Evolutionary conservation across 2,888 invertebrate genomes (phyloP).

Genomic region (Romanomermis culicivorax): DNA sequence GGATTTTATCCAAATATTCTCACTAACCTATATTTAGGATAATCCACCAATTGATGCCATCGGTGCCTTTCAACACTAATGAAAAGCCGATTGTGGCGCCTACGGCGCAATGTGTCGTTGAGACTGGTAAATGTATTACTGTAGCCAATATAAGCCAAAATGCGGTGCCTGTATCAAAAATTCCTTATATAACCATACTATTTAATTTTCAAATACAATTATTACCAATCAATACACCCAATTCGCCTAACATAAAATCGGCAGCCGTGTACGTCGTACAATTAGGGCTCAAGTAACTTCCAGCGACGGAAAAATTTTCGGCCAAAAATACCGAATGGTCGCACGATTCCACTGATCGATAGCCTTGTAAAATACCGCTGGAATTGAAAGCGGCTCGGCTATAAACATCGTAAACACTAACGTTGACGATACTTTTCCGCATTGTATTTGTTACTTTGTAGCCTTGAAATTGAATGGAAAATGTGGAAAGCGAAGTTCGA

Average conservation of each 20-base stretch:
- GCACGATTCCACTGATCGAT: neutral
- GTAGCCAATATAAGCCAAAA: slow-evolving; percentile 12
- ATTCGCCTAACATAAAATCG: slow-evolving; percentile 41
- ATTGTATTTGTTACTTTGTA: slow-evolving; percentile 7
- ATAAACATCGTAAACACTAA: slow-evolving; percentile 5
- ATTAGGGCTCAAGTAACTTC: neutral
- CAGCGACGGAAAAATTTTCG: neutral
- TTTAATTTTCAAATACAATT: too few relatives aligned
- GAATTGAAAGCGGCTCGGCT: neutral
- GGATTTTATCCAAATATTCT: slow-evolving; percentile 15
- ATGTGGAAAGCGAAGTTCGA: neutral
- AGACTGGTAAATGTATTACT: slow-evolving; percentile 12
- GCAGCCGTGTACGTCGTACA: slow-evolving; percentile 9
- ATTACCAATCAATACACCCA: slow-evolving; percentile 50
- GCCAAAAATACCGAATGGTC: neutral
- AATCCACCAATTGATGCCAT: slow-evolving; percentile 12
- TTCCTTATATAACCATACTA: too few relatives aligned
- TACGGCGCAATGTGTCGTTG: slow-evolving; percentile 12
- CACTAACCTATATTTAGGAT: slow-evolving; percentile 44
- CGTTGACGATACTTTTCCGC: slow-evolving; percentile 6
- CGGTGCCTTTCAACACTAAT: slow-evolving; percentile 10
- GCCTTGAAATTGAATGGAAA: slow-evolving; percentile 1
- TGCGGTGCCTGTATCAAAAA: slow-evolving; percentile 10
- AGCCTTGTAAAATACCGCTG: neutral
- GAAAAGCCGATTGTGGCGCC: slow-evolving; percentile 13